A percentile compares a stretch with the other conserved stretches of the same genome.
These are phyloP conservation scores for Speoplatyrhinus poulsoni DNA, from an alignment of 2,113 vertebrate species.

Conservation along the genomic window DNA sequence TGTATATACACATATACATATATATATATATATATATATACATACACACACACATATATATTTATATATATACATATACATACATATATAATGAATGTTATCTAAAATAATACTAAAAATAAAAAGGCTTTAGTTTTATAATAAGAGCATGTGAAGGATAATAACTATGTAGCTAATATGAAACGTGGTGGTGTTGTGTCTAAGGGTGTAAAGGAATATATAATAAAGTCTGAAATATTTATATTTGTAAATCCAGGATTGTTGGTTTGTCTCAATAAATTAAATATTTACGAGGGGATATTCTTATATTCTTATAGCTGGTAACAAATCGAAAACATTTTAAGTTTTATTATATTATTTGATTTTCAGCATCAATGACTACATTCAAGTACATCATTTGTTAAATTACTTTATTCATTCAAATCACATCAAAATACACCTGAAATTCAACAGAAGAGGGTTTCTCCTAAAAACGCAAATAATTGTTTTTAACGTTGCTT, in stretches of 20 bases:
- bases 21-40: too few species aligned
- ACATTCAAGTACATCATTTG: not conserved
- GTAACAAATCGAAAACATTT: too few species aligned
- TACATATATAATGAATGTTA: not conserved
- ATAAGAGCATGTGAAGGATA: slow-evolving; percentile 19
- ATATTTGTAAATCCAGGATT: not conserved
- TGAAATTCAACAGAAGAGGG: slow-evolving; percentile 32
- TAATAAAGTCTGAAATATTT: slow-evolving; percentile 53
- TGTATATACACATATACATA: too few species aligned
- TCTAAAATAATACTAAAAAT: slow-evolving; percentile 41
- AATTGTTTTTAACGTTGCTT: slow-evolving; percentile 4
- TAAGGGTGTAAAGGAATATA: slow-evolving; percentile 14
- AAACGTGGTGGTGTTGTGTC: slow-evolving; percentile 39
- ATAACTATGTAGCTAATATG: slow-evolving; percentile 36
- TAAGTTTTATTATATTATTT: too few species aligned
- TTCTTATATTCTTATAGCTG: too few species aligned
- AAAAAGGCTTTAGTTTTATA: slow-evolving; percentile 16
- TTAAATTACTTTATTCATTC: slow-evolving; percentile 54
- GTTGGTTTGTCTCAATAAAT: not conserved
- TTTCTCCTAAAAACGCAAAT: slow-evolving; percentile 29
- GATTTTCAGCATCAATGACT: not conserved
- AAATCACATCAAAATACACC: slow-evolving; percentile 42
- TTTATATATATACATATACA: too few species aligned
- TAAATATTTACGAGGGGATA: too few species aligned
- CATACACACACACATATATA: too few species aligned